These are phyloP conservation scores for Aethina tumida DNA, from an alignment of 1,140 invertebrate genomes.

Conservation along the genomic window DNA sequence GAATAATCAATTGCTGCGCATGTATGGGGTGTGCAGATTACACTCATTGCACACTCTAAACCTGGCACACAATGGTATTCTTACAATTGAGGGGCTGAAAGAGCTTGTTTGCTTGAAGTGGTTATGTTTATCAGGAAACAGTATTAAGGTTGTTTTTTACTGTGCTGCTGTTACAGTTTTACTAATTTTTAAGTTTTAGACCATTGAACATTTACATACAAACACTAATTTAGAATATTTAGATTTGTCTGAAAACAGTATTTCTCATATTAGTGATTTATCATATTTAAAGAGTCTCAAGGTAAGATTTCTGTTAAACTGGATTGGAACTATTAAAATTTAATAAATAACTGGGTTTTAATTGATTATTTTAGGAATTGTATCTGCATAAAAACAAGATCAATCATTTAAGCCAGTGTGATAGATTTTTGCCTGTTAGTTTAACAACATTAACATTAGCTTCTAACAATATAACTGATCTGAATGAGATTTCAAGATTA, in stretches of 20 bases:
- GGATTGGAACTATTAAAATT: constrained; percentile 1
- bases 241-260: constrained; percentile 83
- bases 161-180: neutral
- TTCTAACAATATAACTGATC: constrained; percentile 74
- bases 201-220: constrained; percentile 75
- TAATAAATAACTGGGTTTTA: constrained; percentile 1
- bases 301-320: constrained; percentile 41
- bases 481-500: constrained; percentile 79
- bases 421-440: constrained; percentile 67
- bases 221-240: constrained; percentile 71
- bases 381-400: constrained; percentile 80
- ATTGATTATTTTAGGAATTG: constrained; percentile 56
- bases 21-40: constrained; percentile 75
- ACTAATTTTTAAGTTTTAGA: constrained; percentile 44
- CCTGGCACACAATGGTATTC: constrained; percentile 77
- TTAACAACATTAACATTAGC: constrained; percentile 69
- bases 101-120: constrained; percentile 70
- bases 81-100: constrained; percentile 80
- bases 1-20: constrained; percentile 73
- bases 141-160: constrained; percentile 47
- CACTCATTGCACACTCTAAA: constrained; percentile 70
- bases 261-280: constrained; percentile 73
- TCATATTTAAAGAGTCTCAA: constrained; percentile 70
- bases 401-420: constrained; percentile 66
- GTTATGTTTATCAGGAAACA: constrained; percentile 63